These are phyloP conservation scores for Phymatocera aterrima DNA, from an alignment of 2,888 invertebrate species.

Conservation along the genomic window DNA sequence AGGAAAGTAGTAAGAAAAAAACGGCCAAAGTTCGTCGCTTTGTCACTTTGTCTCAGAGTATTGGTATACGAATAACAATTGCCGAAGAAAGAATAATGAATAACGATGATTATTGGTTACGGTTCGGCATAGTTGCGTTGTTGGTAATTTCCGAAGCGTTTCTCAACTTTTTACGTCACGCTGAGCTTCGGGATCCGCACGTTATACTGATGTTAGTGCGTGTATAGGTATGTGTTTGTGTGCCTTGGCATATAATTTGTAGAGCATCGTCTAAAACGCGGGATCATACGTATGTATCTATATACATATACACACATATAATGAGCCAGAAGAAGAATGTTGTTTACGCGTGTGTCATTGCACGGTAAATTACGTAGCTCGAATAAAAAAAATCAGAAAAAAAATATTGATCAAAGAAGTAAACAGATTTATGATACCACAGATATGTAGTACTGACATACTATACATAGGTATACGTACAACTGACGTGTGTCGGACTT, in stretches of 20 bases:
- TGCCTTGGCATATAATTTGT: not conserved
- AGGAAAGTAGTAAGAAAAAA: not conserved
- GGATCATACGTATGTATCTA: not conserved
- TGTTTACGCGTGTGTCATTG: conserved; percentile 29
- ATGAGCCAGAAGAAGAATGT: no score
- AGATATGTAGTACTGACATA: no score
- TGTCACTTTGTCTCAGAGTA: not conserved
- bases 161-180: conserved; percentile 21
- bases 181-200: not conserved
- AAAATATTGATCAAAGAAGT: conserved; percentile 20
- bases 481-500: conserved; percentile 5
- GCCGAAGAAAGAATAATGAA: conserved; percentile 2
- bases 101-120: conserved; percentile 16
- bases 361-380: conserved; percentile 9
- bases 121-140: conserved; percentile 18
- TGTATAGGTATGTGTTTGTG: not conserved
- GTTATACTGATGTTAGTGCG: not conserved
- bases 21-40: not conserved
- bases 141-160: conserved; percentile 22
- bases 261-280: not conserved
- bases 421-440: conserved; percentile 8
- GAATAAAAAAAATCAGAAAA: conserved; percentile 32
- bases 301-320: no score
- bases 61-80: not conserved
- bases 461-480: not conserved